Percentiles rank a stretch among this genome's conserved stretches.
Evolutionary conservation across 2,113 vertebrate species (phyloP).

Genomic region (Pseudonaja textilis): DNA sequence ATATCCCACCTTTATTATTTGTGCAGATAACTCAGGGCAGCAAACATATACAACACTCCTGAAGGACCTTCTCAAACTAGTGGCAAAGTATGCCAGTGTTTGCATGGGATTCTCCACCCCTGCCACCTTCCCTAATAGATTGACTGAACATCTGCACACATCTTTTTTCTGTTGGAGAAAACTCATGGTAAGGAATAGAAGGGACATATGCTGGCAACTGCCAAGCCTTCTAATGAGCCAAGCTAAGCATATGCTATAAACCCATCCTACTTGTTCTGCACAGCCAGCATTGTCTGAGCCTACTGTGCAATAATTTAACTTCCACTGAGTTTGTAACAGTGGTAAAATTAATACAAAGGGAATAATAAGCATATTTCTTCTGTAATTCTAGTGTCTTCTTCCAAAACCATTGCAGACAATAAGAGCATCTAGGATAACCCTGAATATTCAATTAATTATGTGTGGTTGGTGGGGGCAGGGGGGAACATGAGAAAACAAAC

Average conservation of each 20-base stretch:
- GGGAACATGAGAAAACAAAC: background rate
- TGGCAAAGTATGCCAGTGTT: background rate
- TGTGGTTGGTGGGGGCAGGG: background rate
- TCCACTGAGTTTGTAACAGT: background rate
- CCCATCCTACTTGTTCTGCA: background rate
- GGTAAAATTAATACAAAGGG: background rate
- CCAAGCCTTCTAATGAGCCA: background rate
- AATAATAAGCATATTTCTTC: background rate
- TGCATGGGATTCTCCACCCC: background rate
- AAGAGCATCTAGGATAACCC: background rate
- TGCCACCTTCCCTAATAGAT: background rate
- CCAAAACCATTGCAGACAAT: background rate
- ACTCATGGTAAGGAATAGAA: background rate
- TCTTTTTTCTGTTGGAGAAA: background rate
- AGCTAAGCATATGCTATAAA: background rate
- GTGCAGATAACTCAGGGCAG: too few relatives aligned
- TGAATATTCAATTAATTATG: slow-evolving; percentile 1
- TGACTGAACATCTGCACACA: background rate
- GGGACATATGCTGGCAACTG: background rate
- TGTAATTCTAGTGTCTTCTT: background rate
- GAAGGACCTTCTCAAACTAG: background rate
- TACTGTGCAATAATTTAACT: background rate
- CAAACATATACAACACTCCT: background rate
- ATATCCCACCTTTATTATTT: too few relatives aligned
- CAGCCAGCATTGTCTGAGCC: background rate